Percentiles rank a stretch among this genome's conserved stretches.
phyloP scores from a whole-genome alignment of 2,113 vertebrate genomes.

The Pithys albifrons region DNA sequence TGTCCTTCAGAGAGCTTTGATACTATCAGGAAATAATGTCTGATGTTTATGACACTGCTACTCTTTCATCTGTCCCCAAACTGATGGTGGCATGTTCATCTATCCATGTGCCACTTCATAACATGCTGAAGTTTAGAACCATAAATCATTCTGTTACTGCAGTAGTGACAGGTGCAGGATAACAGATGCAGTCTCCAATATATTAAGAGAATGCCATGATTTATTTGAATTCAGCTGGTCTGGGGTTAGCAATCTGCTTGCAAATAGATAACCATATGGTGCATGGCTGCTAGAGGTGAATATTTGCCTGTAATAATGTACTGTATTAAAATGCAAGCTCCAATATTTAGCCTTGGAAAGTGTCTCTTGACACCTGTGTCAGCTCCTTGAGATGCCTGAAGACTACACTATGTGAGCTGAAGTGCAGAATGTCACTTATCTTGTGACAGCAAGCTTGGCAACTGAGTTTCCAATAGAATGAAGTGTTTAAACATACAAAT shows the following conservation, averaged over 20 bases:
- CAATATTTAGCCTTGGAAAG: constrained; percentile 58
- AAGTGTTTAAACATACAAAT: neutral
- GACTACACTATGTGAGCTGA: neutral
- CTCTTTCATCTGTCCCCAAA: constrained; percentile 39
- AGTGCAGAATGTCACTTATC: constrained; percentile 15
- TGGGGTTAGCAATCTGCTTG: constrained; percentile 67
- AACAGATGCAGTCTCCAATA: constrained; percentile 58
- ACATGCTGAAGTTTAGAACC: constrained; percentile 2
- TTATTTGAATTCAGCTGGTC: constrained; percentile 59
- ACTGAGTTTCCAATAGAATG: neutral
- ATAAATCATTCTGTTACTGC: constrained; percentile 58
- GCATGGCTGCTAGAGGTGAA: constrained; percentile 40
- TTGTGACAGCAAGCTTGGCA: neutral
- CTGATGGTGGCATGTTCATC: constrained; percentile 4
- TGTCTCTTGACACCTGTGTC: constrained; percentile 51
- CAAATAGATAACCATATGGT: constrained; percentile 70
- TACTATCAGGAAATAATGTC: neutral
- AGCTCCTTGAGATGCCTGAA: constrained; percentile 46
- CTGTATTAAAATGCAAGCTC: constrained; percentile 55
- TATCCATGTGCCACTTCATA: constrained; percentile 31
- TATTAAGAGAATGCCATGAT: constrained; percentile 59
- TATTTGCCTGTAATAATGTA: constrained; percentile 48
- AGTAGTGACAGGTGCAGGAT: constrained; percentile 53
- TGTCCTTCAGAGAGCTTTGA: neutral
- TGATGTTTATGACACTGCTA: constrained; percentile 8